These are phyloP conservation scores for Micromys minutus DNA, from an alignment of 2,113 vertebrate genomes.

Conservation along the genomic window DNA sequence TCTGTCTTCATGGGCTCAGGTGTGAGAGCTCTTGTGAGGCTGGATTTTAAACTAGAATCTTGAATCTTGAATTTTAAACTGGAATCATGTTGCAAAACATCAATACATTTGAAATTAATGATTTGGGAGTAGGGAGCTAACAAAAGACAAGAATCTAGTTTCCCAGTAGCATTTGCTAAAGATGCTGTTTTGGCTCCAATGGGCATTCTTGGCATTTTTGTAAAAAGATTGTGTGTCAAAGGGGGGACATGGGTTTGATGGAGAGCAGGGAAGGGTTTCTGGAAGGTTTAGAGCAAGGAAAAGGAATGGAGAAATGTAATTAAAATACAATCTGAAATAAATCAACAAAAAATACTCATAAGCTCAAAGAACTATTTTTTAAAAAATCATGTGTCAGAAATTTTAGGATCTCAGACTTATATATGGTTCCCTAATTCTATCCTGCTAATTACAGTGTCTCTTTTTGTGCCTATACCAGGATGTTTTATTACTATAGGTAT, in stretches of 20 bases:
- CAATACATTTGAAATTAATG: not conserved
- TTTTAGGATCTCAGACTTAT: not conserved
- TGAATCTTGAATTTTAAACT: not conserved
- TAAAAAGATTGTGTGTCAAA: not conserved
- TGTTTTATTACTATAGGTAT: not conserved
- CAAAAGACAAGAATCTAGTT: not conserved
- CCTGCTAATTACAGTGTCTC: not conserved
- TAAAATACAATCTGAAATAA: not conserved
- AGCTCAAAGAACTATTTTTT: not conserved
- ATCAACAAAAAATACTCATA: not conserved
- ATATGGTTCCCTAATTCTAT: not conserved
- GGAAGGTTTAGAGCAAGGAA: too few species aligned
- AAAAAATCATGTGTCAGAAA: not conserved
- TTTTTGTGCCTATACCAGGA: not conserved
- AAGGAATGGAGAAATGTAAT: not conserved
- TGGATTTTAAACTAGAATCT: too few species aligned
- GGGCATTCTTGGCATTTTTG: not conserved
- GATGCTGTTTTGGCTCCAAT: not conserved
- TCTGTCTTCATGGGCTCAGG: too few species aligned
- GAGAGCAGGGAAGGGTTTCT: not conserved
- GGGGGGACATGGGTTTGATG: not conserved
- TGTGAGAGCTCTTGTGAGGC: too few species aligned
- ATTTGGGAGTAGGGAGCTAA: not conserved
- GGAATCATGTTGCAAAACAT: not conserved
- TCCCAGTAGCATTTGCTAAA: not conserved